Evolutionary conservation across 2,113 vertebrate genomes (phyloP), one percentile per base, ranked within the genome.

Genomic region (Parus major): DNA sequence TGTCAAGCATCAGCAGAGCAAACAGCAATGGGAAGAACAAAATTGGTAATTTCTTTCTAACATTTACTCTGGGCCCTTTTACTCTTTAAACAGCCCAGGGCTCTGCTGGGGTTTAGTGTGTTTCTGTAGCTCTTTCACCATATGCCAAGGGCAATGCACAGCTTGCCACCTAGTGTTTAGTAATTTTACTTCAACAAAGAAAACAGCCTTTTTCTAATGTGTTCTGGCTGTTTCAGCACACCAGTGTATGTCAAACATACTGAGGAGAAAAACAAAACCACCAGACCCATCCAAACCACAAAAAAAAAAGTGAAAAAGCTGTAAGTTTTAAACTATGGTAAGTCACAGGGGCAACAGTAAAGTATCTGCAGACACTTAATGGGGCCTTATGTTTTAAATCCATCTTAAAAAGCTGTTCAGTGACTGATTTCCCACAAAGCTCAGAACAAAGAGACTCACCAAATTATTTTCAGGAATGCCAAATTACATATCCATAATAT

Each of bases 161-260:
- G 85, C 83, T 92, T 96, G 95, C 92, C 84, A 91, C 92, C 84
- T 89, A 94, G 84, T 31, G 81, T 92, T 82, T 60, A 39, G 18
- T 77, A 3, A 70, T 35, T 75, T 82, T 15, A 84, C 29, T 66
- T 84, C 83, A 81, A 36, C 59, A 53, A 61, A 57, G 33, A 12
- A 46, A 79, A n/a, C 28, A 46, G 27, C 28, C 39, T 42, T 61
- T 50, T 46, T 19, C 77, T 61, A 36, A 18, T 4, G 17, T 8
- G 8, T 39, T 73, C 71, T 42, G 42, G 28, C 23, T 57, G 18
- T n/a, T 73, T 70, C 59, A 90, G 44, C 59, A 63, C 16, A 14
- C 7, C 56, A 46, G 5, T 3, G 17, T 12, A 22, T 3, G 9
- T 12, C 9, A 83, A 57, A 22, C 33, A 31, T 4, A 59, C 21